phyloP scores from a whole-genome alignment of 2,888 invertebrate species.

The Pollenia amentaria region DNA sequence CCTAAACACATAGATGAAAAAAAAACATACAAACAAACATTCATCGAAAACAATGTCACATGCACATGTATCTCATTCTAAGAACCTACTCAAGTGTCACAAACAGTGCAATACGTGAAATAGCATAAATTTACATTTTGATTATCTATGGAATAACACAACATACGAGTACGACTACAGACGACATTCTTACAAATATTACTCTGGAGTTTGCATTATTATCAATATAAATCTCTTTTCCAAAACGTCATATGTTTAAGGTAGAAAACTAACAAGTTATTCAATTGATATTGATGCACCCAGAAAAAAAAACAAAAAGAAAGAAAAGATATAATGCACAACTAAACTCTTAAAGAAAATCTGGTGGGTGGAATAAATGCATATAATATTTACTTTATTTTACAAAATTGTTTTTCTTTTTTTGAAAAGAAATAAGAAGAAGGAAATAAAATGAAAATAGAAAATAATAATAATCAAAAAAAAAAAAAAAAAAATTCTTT shows the following conservation, averaged over 20 bases:
- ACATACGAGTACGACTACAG: constrained; percentile 38
- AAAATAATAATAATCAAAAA: constrained; percentile 27
- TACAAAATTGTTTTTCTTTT: neutral
- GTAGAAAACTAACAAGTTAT: constrained; percentile 67
- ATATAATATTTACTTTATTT: constrained; percentile 53
- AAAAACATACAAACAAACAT: constrained; percentile 11
- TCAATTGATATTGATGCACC: constrained; percentile 73
- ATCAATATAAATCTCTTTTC: constrained; percentile 64
- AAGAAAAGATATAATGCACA: constrained; percentile 28
- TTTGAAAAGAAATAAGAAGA: constrained; percentile 25
- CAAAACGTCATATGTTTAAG: constrained; percentile 59
- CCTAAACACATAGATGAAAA: neutral
- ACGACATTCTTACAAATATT: constrained; percentile 39
- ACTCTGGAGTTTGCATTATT: constrained; percentile 60
- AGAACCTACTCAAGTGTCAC: constrained; percentile 74
- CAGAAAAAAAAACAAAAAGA: constrained; percentile 37
- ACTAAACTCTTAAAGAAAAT: constrained; percentile 30
- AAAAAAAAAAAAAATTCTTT: constrained; percentile 50
- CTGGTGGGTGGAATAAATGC: constrained; percentile 74
- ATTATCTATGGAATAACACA: constrained; percentile 62
- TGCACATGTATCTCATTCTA: constrained; percentile 58
- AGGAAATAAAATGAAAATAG: constrained; percentile 49
- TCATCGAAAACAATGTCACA: constrained; percentile 17
- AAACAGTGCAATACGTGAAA: constrained; percentile 74
- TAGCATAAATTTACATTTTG: constrained; percentile 73